A percentile compares a stretch with the other conserved stretches of the same genome.
These are phyloP conservation scores for Sula dactylatra DNA, from an alignment of 2,113 vertebrate species.

Conservation along the genomic window DNA sequence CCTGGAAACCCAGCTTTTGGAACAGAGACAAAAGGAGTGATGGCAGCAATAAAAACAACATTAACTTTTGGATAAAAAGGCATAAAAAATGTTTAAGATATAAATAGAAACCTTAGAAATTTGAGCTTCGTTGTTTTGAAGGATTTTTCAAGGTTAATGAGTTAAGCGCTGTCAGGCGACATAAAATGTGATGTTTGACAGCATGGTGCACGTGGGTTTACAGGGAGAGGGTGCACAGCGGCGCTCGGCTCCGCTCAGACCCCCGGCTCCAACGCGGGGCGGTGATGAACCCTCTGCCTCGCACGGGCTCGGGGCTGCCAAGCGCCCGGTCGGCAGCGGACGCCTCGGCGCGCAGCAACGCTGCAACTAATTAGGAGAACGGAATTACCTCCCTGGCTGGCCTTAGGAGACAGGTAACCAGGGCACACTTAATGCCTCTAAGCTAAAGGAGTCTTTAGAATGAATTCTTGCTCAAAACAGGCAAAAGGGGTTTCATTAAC, in stretches of 20 bases:
- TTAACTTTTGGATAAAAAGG: constrained; percentile 62
- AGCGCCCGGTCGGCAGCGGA: fast-evolving
- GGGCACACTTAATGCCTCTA: neutral
- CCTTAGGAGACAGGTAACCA: neutral
- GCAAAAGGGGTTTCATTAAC: constrained; percentile 19
- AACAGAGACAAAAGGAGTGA: neutral
- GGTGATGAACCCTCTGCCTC: fast-evolving
- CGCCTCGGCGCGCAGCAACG: fast-evolving
- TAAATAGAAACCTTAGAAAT: constrained; percentile 48
- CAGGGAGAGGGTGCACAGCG: neutral
- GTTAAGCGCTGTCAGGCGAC: neutral
- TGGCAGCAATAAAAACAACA: constrained; percentile 49
- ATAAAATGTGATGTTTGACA: neutral
- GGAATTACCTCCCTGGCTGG: neutral
- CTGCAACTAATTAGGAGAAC: neutral
- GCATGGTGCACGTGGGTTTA: neutral
- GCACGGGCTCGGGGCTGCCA: fast-evolving
- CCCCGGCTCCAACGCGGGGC: neutral
- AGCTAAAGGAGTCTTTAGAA: neutral
- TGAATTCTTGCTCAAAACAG: constrained; percentile 9
- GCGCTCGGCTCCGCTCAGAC: neutral
- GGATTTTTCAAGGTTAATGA: constrained; percentile 55
- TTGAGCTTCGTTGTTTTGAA: constrained; percentile 1
- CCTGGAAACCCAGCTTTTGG: neutral
- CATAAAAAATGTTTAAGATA: constrained; percentile 35